Percentiles rank a stretch among this genome's conserved stretches.
These are phyloP conservation scores for Spongia lamella DNA, from an alignment of 37 sponge, comb jelly and placozoan species.

Conservation along the genomic window DNA sequence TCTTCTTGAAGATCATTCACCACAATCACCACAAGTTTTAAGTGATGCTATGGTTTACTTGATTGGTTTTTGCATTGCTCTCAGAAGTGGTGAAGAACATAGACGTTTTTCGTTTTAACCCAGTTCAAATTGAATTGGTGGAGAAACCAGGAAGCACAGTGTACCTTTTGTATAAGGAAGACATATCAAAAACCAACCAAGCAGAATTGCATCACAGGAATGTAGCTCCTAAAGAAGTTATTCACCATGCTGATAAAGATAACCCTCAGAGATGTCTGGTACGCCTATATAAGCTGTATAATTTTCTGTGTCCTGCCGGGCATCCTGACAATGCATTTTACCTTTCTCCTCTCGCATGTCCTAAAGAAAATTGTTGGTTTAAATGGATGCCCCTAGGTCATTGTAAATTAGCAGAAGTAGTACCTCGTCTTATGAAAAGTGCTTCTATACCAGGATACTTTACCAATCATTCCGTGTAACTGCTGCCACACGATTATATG, in stretches of 20 bases:
- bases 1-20: not conserved
- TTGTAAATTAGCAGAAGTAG: not conserved
- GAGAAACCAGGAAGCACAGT: not conserved
- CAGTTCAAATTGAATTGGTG: not conserved
- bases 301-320: not conserved
- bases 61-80: conserved; percentile 5
- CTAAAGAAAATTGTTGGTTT: not conserved
- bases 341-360: not conserved
- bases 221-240: conserved; percentile 9
- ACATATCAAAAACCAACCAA: conserved; percentile 23
- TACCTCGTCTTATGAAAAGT: not conserved
- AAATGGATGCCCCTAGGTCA: conserved; percentile 11
- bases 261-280: conserved; percentile 25
- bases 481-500: too few relatives aligned
- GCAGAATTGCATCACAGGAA: conserved; percentile 8
- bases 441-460: conserved; percentile 4
- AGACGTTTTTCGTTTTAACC: not conserved
- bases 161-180: conserved; percentile 16
- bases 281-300: conserved; percentile 17
- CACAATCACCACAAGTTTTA: not conserved
- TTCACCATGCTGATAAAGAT: conserved; percentile 6
- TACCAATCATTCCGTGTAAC: conserved; percentile 17
- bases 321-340: conserved; percentile 5
- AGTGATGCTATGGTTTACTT: not conserved
- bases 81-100: conserved; percentile 4